A percentile compares a stretch with the other conserved stretches of the same genome.
Evolutionary conservation across 2,888 invertebrate genomes (phyloP).

Genomic region (Lomographa bimaculata): DNA sequence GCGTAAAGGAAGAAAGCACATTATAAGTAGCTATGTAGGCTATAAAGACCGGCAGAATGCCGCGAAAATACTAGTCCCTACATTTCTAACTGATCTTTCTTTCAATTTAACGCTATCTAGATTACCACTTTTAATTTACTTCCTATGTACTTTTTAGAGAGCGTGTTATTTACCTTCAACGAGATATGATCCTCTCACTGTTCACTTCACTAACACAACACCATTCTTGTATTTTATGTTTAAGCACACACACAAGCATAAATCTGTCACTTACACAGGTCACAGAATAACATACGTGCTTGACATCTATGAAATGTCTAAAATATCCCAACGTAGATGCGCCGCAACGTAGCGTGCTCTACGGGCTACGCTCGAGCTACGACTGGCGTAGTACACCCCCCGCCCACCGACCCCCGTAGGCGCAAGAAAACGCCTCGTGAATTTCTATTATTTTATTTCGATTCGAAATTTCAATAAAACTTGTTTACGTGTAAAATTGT

Average conservation of each 20-base stretch:
- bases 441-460: conserved; percentile 40
- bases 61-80: too few species aligned
- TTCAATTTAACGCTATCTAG: too few species aligned
- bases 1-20: too few species aligned
- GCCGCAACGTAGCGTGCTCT: conserved; percentile 65
- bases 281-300: conserved; percentile 34
- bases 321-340: conserved; percentile 19
- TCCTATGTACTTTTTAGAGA: conserved; percentile 13
- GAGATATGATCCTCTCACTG: conserved; percentile 46
- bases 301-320: conserved; percentile 19
- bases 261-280: conserved; percentile 25
- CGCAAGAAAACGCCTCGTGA: conserved; percentile 39
- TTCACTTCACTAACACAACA: conserved; percentile 50
- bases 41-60: conserved; percentile 5
- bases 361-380: conserved; percentile 69
- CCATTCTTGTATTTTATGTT: conserved; percentile 35
- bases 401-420: conserved; percentile 49
- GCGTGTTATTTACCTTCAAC: conserved; percentile 43
- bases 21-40: neutral
- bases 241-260: conserved; percentile 34
- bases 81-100: too few species aligned
- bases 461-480: conserved; percentile 19
- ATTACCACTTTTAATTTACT: too few species aligned
- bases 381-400: conserved; percentile 74
- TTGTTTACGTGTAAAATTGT: conserved; percentile 16